Evolutionary conservation across 2,113 vertebrate genomes (phyloP), one percentile per base, ranked within the genome.

Genomic region (Limnothrissa miodon): DNA sequence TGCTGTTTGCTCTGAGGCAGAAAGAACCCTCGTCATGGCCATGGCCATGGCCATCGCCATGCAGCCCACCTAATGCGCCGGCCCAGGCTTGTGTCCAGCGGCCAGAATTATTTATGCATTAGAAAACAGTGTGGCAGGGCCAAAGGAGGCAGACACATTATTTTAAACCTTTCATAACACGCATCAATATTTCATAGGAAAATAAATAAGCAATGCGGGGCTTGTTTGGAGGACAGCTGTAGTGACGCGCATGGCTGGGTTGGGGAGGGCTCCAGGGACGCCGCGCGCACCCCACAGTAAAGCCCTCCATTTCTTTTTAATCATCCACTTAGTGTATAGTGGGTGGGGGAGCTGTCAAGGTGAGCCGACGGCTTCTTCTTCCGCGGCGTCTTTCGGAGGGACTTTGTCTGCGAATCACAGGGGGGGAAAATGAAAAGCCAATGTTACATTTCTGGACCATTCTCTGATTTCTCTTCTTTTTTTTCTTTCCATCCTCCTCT

Each of bases 141-240:
- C 87, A 90, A 89, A 85, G 83, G 78, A 86, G 92, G 91, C 94
- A 96, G 97, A 97, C 96, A 96, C 97, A 98, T 99, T 99, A 99
- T 99, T 99, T 98, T 98, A 99, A 99, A 98, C 97, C 98, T 98
- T 98, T 99, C 98, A 99, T 99, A 99, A 99, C 98, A 98, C 91
- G 91, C 95, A 99, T 99, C 96, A 99, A 99, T 99, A 99, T 99
- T 99, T 99, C 95, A 99, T 96, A 95, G 95, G 96, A 99, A 74
- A 98, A 99, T 99, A 99, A 99, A 99, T 99, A 99, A 99, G 97
- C 97, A 96, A 99, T 99, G 97, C 96, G 86, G 89, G 96, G 94
- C 96, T 96, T 97, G 97, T 97, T 98, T 97, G 96, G 97, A 97
- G 96, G 98, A 99, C 98, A 99, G 97, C 97, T 99, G 97, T 98